Evolutionary conservation across 2,888 invertebrate genomes (phyloP).

Genomic region (Pseudococcus jackbeardsleyi): DNA sequence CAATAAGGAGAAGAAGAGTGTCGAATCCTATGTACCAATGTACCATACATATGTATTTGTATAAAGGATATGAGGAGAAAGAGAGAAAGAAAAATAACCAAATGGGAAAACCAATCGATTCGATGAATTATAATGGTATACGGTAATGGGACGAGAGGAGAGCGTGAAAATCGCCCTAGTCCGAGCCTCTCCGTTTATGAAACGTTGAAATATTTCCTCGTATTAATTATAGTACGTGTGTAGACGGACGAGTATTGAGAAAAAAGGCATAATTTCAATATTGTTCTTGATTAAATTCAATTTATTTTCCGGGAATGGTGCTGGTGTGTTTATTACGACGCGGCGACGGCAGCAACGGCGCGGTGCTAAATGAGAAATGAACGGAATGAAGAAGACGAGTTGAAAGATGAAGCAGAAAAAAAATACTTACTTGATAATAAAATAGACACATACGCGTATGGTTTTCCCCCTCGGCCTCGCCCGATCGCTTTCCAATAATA

Average conservation of each 20-base stretch:
- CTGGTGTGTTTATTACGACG: background rate
- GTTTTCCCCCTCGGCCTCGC: background rate
- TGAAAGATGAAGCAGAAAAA: background rate
- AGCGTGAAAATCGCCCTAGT: constrained; percentile 25
- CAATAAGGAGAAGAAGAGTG: background rate
- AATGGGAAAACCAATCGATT: constrained; percentile 43
- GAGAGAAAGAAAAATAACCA: background rate
- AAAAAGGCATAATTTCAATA: constrained; percentile 26
- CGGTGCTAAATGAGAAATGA: constrained; percentile 42
- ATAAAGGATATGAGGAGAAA: background rate
- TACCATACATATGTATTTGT: background rate
- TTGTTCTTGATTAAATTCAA: constrained; percentile 53
- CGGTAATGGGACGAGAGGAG: background rate
- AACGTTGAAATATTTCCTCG: constrained; percentile 10
- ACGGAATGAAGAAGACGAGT: constrained; percentile 18
- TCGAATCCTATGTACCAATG: no score
- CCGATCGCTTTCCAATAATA: constrained; percentile 1
- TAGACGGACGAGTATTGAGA: background rate
- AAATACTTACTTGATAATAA: constrained; percentile 6
- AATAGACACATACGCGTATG: background rate
- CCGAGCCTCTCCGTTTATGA: background rate
- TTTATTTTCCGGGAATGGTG: background rate
- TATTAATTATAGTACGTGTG: background rate
- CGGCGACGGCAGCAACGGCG: no score
- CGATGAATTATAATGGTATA: constrained; percentile 32